phyloP scores from a whole-genome alignment of 2,888 invertebrate genomes.

The Esperia sulphurella region DNA sequence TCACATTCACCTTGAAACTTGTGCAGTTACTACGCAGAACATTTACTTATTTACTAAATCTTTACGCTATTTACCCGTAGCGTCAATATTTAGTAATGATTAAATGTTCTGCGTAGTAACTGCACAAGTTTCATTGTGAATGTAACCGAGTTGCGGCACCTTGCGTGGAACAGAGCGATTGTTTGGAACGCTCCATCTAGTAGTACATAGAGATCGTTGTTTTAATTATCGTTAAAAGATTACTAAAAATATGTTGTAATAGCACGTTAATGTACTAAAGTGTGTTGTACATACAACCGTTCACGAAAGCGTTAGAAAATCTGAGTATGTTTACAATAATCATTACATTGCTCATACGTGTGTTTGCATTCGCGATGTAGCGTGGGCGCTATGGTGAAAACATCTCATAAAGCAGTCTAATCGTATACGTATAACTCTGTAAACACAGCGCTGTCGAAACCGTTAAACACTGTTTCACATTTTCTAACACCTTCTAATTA shows the following conservation, averaged over 20 bases:
- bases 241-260: slow-evolving; percentile 1
- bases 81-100: no score
- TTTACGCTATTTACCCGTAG: no score
- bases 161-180: no score
- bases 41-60: no score
- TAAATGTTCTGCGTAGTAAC: no score
- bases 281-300: neutral
- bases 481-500: slow-evolving; percentile 74
- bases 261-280: slow-evolving; percentile 4
- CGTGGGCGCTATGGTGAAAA: slow-evolving; percentile 51
- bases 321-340: slow-evolving; percentile 55
- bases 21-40: no score
- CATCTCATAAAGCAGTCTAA: slow-evolving; percentile 62
- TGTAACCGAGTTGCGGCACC: no score
- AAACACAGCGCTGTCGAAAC: slow-evolving; percentile 56
- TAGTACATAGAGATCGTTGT: no score
- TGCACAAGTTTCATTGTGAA: no score
- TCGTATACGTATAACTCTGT: slow-evolving; percentile 45
- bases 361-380: slow-evolving; percentile 55
- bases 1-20: no score
- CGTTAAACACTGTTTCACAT: slow-evolving; percentile 64
- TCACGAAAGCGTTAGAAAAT: slow-evolving; percentile 35
- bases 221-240: neutral
- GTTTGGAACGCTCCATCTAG: no score
- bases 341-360: slow-evolving; percentile 44